phyloP scores from a whole-genome alignment of 2,797 vertebrate genomes.

The Luscinia megarhynchos region DNA sequence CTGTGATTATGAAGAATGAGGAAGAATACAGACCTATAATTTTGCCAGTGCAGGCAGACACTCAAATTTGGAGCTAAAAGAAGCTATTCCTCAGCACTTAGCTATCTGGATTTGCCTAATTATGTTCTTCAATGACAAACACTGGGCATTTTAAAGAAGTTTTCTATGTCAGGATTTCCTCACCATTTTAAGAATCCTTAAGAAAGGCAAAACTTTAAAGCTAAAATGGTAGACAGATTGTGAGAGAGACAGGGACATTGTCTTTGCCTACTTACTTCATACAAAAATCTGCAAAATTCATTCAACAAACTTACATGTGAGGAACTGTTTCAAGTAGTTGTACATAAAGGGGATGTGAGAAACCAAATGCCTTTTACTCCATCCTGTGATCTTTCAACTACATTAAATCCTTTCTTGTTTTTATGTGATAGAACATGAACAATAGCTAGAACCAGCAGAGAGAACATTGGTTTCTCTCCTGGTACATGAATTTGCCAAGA shows the following conservation, averaged over 20 bases:
- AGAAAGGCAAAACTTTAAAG: not conserved
- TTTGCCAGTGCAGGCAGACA: not conserved
- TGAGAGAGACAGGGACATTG: not conserved
- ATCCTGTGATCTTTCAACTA: not conserved
- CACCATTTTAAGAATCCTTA: not conserved
- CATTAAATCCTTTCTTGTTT: not conserved
- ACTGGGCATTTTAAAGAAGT: not conserved
- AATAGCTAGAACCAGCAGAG: not conserved
- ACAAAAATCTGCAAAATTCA: not conserved
- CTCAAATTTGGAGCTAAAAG: not conserved
- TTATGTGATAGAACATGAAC: not conserved
- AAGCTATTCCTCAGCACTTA: not conserved
- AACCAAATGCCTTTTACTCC: not conserved
- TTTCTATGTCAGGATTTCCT: not conserved
- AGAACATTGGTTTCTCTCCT: not conserved
- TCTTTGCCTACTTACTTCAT: not conserved
- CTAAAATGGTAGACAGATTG: not conserved
- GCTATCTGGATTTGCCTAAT: not conserved
- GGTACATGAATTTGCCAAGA: not conserved
- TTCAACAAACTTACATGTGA: not conserved
- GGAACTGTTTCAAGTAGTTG: not conserved
- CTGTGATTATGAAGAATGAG: not conserved
- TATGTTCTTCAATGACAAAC: not conserved
- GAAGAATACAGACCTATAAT: not conserved
- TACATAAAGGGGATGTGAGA: not conserved